These are phyloP conservation scores for Actias luna DNA, from an alignment of 2,888 invertebrate genomes.

Conservation along the genomic window DNA sequence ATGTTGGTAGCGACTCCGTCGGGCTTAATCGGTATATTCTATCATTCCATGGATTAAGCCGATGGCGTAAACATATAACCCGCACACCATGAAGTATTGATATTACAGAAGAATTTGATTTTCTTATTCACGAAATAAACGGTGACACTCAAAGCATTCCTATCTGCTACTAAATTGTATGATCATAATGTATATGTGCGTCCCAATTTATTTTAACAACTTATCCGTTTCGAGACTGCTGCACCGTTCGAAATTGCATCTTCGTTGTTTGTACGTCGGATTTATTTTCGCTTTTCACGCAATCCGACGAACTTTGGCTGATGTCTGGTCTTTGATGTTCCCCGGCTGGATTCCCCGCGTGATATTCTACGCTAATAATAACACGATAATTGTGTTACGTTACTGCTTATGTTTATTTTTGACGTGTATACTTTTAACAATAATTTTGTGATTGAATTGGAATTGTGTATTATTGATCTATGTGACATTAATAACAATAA, in stretches of 20 bases:
- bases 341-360: conserved; percentile 30
- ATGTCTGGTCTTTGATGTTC: conserved; percentile 37
- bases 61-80: not conserved
- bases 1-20: no score
- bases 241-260: conserved; percentile 47
- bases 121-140: not conserved
- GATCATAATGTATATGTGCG: conserved; percentile 22
- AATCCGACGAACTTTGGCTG: conserved; percentile 23
- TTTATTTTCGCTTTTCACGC: conserved; percentile 34
- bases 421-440: not conserved
- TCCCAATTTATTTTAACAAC: conserved; percentile 49
- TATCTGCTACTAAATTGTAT: not conserved
- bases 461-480: not conserved
- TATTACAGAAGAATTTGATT: not conserved
- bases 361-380: conserved; percentile 34
- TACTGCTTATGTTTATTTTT: conserved; percentile 8
- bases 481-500: not conserved
- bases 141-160: not conserved
- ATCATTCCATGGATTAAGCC: not conserved
- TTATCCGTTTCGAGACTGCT: conserved; percentile 34
- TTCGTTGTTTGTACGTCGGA: conserved; percentile 36
- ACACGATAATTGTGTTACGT: conserved; percentile 20
- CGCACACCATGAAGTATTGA: not conserved
- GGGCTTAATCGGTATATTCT: no score
- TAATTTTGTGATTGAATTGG: not conserved